Conservation (phyloP, 2,797 vertebrate species). For the Pagetopsis macropterus region DNA sequence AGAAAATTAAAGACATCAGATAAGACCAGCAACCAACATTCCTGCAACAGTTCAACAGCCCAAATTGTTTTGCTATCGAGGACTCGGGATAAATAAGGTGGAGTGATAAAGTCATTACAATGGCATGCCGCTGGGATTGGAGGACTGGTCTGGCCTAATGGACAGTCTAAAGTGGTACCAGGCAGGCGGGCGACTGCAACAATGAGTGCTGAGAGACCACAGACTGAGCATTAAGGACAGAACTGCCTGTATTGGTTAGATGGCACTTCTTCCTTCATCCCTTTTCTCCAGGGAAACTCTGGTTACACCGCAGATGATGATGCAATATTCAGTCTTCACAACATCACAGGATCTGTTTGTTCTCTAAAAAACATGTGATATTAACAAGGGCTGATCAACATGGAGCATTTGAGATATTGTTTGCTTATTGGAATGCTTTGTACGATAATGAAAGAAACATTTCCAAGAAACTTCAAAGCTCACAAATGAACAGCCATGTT, state of each 20-base stretch:
- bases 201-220: conserved; percentile 67
- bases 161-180: conserved; percentile 72
- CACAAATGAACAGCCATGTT: conserved; percentile 30
- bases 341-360: conserved; percentile 36
- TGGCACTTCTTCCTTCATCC: conserved; percentile 45
- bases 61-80: conserved; percentile 28
- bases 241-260: conserved; percentile 57
- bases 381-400: conserved; percentile 16
- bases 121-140: conserved; percentile 60
- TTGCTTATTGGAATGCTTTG: not conserved
- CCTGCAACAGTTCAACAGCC: not conserved
- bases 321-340: conserved; percentile 49
- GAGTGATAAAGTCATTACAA: conserved; percentile 60
- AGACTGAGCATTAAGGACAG: conserved; percentile 63
- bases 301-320: conserved; percentile 65
- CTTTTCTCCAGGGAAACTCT: conserved; percentile 61
- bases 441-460: conserved; percentile 22
- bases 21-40: not conserved
- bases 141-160: conserved; percentile 63
- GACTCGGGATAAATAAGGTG: conserved; percentile 19
- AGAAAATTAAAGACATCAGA: not conserved
- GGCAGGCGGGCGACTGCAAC: conserved; percentile 69
- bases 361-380: not conserved
- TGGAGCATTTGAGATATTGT: not conserved
- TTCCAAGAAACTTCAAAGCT: conserved; percentile 40